Base-by-base conservation (phyloP, 2,797 vertebrate genomes). In the Benthosema pterotum region DNA sequence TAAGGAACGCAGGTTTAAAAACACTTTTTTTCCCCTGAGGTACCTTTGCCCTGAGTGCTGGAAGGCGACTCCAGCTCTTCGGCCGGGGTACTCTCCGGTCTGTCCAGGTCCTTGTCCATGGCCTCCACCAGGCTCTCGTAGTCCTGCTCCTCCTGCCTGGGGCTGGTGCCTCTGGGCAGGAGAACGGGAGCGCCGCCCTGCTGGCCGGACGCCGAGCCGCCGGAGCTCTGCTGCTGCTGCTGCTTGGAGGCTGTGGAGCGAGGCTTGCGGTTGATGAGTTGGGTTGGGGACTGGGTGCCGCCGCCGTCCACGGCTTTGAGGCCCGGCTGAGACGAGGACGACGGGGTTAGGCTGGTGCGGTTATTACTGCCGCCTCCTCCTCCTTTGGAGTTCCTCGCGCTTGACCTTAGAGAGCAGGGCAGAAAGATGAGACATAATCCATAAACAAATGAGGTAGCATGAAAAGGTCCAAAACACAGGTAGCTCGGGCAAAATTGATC, bases 81-180 rank as follows among this genome's bases (percentile, higher is more conserved):
- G 69, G 89, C 67, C 14, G 90, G 87, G 62, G 90, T n/a, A n/a
- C n/a, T 80, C 67, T 94, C 92, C 6, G 89, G 91, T 62, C 90
- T 90, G 67, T 94, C 93, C 81, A 93, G 93, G 80, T 94, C 94
- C 88, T 93, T 93, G 82, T 95, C 94, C 93, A 94, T 94, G 52
- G 91, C 90, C 87, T 95, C 94, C 84, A 93, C 91, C 57, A 95
- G 90, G 69, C 87, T 91, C 3, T 84, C 90, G 80, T 94, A 90
- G 69, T 94, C 93, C 0, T 91, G 93, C 71, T 94, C 93, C 80
- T 94, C 94, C 0, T 43, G 48, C 25, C 25, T 15, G 15, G 93
- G 94, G 87, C 92, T 93, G 4, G 46, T 14, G 2, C 12, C 18
- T 8, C n/a, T 45, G 38, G 46, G 1, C 45, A 22, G 47, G 22